Evolutionary conservation across 2,888 invertebrate genomes (phyloP).

Genomic region (Sinotaia quadrata): DNA sequence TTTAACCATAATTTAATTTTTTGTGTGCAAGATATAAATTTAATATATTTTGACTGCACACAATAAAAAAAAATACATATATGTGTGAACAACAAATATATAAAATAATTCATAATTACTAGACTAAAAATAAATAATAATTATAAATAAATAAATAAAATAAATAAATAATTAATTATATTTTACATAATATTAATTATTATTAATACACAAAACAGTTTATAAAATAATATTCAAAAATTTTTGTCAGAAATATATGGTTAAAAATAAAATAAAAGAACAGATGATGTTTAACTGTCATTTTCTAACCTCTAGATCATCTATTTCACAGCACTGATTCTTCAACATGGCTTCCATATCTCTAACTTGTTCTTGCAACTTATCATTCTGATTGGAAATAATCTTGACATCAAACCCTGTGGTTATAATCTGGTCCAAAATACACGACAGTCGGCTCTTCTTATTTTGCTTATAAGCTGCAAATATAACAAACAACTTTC

Average conservation of each 20-base stretch:
- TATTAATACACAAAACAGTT: too few species aligned
- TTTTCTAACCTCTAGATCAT: conserved; percentile 28
- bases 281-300: too few species aligned
- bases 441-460: conserved; percentile 23
- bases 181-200: too few species aligned
- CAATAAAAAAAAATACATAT: too few species aligned
- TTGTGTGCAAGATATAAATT: neutral
- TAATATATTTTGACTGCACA: neutral
- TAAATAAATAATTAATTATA: too few species aligned
- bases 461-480: conserved; percentile 16
- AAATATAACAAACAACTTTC: neutral
- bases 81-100: too few species aligned
- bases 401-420: conserved; percentile 2
- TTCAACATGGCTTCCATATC: conserved; percentile 29
- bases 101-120: too few species aligned
- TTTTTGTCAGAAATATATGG: too few species aligned
- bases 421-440: conserved; percentile 13
- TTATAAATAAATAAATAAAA: too few species aligned
- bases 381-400: conserved; percentile 1
- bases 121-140: too few species aligned
- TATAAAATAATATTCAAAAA: too few species aligned
- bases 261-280: too few species aligned
- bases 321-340: conserved; percentile 24
- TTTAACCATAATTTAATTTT: neutral
- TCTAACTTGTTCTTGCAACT: conserved; percentile 10